Evolutionary conservation across 2,888 invertebrate species (phyloP).

Genomic region (Abrostola tripartita): DNA sequence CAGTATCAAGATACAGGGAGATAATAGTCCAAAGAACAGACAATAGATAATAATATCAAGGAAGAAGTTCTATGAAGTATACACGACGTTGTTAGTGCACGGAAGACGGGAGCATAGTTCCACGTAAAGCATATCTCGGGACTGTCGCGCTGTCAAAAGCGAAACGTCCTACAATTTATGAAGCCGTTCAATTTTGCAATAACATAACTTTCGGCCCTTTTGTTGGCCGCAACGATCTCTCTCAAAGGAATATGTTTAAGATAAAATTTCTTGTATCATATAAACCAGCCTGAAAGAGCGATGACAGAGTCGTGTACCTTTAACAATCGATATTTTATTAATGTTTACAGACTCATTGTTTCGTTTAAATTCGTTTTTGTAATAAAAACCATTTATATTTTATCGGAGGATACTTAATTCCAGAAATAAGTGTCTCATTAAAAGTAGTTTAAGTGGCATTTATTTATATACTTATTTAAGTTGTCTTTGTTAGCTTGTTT

Average conservation of each 20-base stretch:
- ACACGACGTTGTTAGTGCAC: slow-evolving; percentile 24
- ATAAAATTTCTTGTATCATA: slow-evolving; percentile 49
- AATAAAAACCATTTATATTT: slow-evolving; percentile 1
- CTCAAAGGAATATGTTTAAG: slow-evolving; percentile 50
- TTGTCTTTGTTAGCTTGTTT: slow-evolving; percentile 1
- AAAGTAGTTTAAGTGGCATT: neutral
- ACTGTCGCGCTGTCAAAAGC: slow-evolving; percentile 64
- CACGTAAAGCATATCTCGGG: slow-evolving; percentile 64
- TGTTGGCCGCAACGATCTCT: slow-evolving; percentile 57
- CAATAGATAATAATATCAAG: slow-evolving; percentile 33
- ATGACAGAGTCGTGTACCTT: slow-evolving; percentile 41
- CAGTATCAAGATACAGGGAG: slow-evolving; percentile 29
- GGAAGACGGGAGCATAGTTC: slow-evolving; percentile 64
- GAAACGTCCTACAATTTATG: slow-evolving; percentile 74
- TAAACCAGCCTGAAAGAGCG: slow-evolving; percentile 43
- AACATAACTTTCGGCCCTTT: slow-evolving; percentile 77
- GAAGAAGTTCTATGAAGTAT: slow-evolving; percentile 33
- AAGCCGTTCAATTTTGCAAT: slow-evolving; percentile 69
- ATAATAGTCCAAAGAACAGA: slow-evolving; percentile 16
- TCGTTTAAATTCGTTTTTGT: slow-evolving; percentile 14
- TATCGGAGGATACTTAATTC: neutral
- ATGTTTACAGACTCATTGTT: slow-evolving; percentile 32
- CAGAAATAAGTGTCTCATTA: neutral
- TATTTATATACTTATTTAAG: neutral
- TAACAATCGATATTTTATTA: slow-evolving; percentile 49